Conservation (phyloP, 2,797 vertebrate genomes). For the Chelmon rostratus region DNA sequence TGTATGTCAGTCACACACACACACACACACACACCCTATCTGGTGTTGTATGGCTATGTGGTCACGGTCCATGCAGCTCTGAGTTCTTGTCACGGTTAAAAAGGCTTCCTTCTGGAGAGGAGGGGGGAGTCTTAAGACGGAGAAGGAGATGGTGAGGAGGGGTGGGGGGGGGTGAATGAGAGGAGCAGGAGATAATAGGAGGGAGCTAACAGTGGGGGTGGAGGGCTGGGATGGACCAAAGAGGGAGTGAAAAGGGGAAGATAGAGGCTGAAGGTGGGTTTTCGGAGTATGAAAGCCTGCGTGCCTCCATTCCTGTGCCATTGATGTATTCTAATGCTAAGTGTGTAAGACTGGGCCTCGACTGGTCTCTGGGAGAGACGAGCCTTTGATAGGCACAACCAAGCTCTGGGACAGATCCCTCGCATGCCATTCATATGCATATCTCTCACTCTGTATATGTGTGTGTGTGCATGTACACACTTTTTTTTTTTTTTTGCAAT, state of each 20-base stretch:
- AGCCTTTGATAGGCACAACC: conserved; percentile 77
- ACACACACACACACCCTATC: conserved; percentile 53
- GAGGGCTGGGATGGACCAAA: conserved; percentile 66
- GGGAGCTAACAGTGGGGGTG: conserved; percentile 68
- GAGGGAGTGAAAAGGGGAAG: conserved; percentile 73
- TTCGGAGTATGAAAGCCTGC: conserved; percentile 74
- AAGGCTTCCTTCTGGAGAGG: conserved; percentile 74
- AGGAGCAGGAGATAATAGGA: conserved; percentile 75
- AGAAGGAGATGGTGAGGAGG: conserved; percentile 37
- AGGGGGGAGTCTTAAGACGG: conserved; percentile 68
- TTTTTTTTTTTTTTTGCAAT: conserved; percentile 48
- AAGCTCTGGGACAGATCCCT: conserved; percentile 72
- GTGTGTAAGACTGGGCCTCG: conserved; percentile 76
- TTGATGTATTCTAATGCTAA: conserved; percentile 86
- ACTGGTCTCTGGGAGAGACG: conserved; percentile 73
- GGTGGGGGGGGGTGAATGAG: conserved; percentile 35
- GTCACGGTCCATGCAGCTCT: conserved; percentile 76
- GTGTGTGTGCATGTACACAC: conserved; percentile 46
- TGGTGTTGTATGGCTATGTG: conserved; percentile 70
- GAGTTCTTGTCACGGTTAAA: conserved; percentile 81
- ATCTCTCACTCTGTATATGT: conserved; percentile 51
- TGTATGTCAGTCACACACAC: conserved; percentile 64
- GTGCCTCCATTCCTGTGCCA: conserved; percentile 72
- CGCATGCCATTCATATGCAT: conserved; percentile 81
- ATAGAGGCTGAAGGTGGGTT: conserved; percentile 79